phyloP scores from a whole-genome alignment of 1,140 invertebrate genomes.

The Penaeus vannamei region DNA sequence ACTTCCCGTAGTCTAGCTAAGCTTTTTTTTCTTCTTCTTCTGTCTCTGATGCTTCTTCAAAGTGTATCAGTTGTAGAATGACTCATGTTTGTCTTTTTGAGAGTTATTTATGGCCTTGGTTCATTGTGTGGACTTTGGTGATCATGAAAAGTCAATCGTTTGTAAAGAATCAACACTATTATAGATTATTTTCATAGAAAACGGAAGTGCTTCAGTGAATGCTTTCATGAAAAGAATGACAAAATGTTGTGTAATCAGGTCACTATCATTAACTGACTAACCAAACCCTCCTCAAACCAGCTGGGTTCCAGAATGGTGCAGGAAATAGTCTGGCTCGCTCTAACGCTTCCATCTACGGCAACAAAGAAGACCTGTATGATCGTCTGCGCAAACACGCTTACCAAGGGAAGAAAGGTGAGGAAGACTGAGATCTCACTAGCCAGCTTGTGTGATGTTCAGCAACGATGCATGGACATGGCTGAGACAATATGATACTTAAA shows the following conservation, averaged over 20 bases:
- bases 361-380: constrained; percentile 96
- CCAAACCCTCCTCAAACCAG: constrained; percentile 54
- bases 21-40: neutral
- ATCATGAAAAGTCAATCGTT: too few species aligned
- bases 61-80: neutral
- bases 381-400: constrained; percentile 95
- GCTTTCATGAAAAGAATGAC: neutral
- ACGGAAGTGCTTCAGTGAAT: constrained; percentile 10
- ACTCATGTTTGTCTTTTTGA: neutral
- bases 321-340: constrained; percentile 81
- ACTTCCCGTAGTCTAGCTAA: neutral
- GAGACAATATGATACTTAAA: neutral
- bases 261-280: constrained; percentile 25
- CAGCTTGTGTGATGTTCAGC: constrained; percentile 86
- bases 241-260: neutral
- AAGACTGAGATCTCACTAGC: constrained; percentile 78
- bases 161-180: too few species aligned
- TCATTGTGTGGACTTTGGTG: neutral
- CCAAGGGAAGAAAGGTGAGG: constrained; percentile 87
- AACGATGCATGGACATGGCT: constrained; percentile 20
- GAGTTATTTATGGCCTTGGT: neutral
- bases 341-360: constrained; percentile 94
- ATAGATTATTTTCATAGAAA: too few species aligned
- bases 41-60: constrained; percentile 1
- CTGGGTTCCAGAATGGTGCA: constrained; percentile 66